phyloP scores from a whole-genome alignment of 2,797 vertebrate species.

The Pantherophis alleghaniensis region DNA sequence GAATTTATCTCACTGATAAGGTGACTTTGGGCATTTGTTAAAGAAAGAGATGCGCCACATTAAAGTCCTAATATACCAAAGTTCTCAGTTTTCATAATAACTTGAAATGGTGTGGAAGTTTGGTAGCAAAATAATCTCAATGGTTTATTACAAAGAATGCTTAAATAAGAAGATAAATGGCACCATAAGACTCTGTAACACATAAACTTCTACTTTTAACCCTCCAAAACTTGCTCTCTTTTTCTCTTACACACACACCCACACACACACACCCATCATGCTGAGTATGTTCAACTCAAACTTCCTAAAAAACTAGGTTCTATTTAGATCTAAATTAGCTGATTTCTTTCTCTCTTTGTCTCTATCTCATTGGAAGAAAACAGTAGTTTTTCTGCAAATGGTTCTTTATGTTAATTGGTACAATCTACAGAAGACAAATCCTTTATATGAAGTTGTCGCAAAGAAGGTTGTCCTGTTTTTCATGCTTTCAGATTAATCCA shows the following conservation, averaged over 20 bases:
- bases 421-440: conserved; percentile 8
- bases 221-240: background rate
- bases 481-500: conserved; percentile 55
- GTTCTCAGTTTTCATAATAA: background rate
- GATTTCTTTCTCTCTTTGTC: background rate
- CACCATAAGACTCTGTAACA: background rate
- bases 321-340: background rate
- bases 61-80: background rate
- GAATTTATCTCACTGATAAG: background rate
- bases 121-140: background rate
- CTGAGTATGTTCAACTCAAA: background rate
- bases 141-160: background rate
- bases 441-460: conserved; percentile 33
- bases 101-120: background rate
- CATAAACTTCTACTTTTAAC: background rate
- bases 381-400: conserved; percentile 17
- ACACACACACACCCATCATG: background rate
- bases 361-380: conserved; percentile 11
- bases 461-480: conserved; percentile 34
- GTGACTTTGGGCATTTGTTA: background rate
- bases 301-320: background rate
- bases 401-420: conserved; percentile 25
- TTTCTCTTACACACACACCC: background rate
- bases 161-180: background rate
- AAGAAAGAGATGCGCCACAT: background rate